These are phyloP conservation scores for Condylostylus longicornis DNA, from an alignment of 1,140 invertebrate genomes.

Conservation along the genomic window DNA sequence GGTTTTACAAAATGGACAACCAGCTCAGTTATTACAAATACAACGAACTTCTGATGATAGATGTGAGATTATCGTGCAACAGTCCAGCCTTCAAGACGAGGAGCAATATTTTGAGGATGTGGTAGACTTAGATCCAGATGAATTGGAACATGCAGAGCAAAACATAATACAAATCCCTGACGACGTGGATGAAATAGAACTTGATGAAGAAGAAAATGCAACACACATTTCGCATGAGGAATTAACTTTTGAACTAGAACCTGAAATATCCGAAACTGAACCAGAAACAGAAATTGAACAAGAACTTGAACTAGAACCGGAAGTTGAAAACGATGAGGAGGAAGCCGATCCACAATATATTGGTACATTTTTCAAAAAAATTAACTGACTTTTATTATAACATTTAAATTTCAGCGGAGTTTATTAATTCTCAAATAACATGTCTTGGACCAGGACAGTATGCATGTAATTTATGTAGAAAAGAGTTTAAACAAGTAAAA, in stretches of 20 bases:
- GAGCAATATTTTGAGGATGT: conserved; percentile 17
- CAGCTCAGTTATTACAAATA: conserved; percentile 24
- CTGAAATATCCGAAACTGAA: conserved; percentile 19
- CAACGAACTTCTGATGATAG: conserved; percentile 24
- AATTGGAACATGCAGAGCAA: conserved; percentile 7
- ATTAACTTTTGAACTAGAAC: conserved; percentile 16
- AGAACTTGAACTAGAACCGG: conserved; percentile 23
- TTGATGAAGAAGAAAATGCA: conserved; percentile 19
- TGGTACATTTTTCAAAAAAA: no score
- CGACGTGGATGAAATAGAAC: conserved; percentile 26
- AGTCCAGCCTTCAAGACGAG: conserved; percentile 25
- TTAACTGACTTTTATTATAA: no score
- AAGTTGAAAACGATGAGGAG: conserved; percentile 21
- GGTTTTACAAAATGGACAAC: conserved; percentile 7
- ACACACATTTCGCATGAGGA: conserved; percentile 8
- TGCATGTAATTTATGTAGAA: conserved; percentile 41
- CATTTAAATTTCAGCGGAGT: conserved; percentile 26
- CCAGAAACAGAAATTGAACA: conserved; percentile 6
- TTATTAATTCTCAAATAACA: conserved; percentile 25
- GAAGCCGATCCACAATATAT: conserved; percentile 14
- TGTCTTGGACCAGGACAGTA: conserved; percentile 33
- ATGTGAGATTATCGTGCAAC: conserved; percentile 27
- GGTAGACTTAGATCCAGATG: conserved; percentile 9
- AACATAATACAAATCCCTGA: conserved; percentile 15
- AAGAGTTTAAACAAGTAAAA: conserved; percentile 41